These are phyloP conservation scores for Acanthococcus lagerstroemiae DNA, from an alignment of 2,888 invertebrate species.

Conservation along the genomic window DNA sequence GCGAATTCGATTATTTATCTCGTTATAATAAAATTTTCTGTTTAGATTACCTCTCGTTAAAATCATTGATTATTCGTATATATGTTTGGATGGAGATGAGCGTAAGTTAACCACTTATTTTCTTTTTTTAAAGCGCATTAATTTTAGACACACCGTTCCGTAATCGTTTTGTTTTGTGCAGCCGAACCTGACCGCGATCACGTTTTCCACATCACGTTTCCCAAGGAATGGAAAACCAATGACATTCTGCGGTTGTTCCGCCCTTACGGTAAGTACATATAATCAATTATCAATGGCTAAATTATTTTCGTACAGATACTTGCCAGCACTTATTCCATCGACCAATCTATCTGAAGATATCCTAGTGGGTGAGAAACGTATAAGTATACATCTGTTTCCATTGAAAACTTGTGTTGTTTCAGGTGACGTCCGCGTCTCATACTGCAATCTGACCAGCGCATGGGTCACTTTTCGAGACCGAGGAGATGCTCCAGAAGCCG, in stretches of 20 bases:
- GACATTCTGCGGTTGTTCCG: slow-evolving; percentile 63
- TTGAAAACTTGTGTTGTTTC: slow-evolving; percentile 35
- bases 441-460: slow-evolving; percentile 60
- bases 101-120: slow-evolving; percentile 50
- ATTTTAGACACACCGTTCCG: not conserved
- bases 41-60: slow-evolving; percentile 51
- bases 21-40: too few relatives aligned
- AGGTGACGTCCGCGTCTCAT: slow-evolving; percentile 48
- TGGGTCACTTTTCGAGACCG: slow-evolving; percentile 56
- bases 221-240: slow-evolving; percentile 59
- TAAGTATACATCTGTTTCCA: too few relatives aligned
- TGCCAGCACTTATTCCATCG: too few relatives aligned
- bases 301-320: too few relatives aligned
- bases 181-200: slow-evolving; percentile 61
- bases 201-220: slow-evolving; percentile 71
- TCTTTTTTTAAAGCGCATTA: not conserved
- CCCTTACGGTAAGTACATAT: slow-evolving; percentile 54
- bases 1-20: too few relatives aligned
- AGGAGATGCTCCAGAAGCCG: slow-evolving; percentile 50
- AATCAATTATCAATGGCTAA: not conserved
- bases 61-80: slow-evolving; percentile 59
- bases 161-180: slow-evolving; percentile 42
- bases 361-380: too few relatives aligned
- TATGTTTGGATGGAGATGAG: slow-evolving; percentile 61
- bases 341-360: too few relatives aligned